Evolutionary conservation across 2,113 vertebrate genomes (phyloP).

Genomic region (Etheostoma spectabile): DNA sequence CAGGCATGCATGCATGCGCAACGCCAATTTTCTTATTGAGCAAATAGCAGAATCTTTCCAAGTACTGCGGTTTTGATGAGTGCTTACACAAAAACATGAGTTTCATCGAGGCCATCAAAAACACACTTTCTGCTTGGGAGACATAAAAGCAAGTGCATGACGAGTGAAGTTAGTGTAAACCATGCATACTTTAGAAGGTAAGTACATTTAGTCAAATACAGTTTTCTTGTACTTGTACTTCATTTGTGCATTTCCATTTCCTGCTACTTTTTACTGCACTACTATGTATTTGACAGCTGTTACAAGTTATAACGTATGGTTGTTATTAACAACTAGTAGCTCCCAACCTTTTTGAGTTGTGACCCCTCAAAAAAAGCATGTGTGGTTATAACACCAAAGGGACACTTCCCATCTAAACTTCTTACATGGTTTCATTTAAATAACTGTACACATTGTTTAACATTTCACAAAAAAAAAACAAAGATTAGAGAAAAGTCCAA

Average conservation of each 20-base stretch:
- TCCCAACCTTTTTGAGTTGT: not conserved
- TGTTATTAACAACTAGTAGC: not conserved
- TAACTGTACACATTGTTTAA: not conserved
- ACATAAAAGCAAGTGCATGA: slow-evolving; percentile 20
- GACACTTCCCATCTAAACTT: not conserved
- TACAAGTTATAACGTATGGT: not conserved
- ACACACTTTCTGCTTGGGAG: slow-evolving; percentile 41
- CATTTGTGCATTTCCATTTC: not conserved
- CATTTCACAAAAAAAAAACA: not conserved
- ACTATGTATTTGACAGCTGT: not conserved
- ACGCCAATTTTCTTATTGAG: slow-evolving; percentile 40
- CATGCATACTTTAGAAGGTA: slow-evolving; percentile 12
- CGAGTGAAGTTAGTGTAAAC: slow-evolving; percentile 27
- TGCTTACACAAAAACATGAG: slow-evolving; percentile 50
- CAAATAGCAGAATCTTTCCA: slow-evolving; percentile 47
- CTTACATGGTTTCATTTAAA: not conserved
- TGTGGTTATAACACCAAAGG: not conserved
- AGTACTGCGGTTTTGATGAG: slow-evolving; percentile 52
- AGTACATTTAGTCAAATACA: not conserved
- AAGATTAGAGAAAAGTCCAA: not conserved
- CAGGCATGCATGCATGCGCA: not conserved
- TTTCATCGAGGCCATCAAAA: slow-evolving; percentile 35
- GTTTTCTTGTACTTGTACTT: not conserved
- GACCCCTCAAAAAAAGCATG: not conserved
- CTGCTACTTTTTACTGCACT: not conserved